Conservation (phyloP, 2,113 vertebrate genomes). For the Trinectes maculatus region DNA sequence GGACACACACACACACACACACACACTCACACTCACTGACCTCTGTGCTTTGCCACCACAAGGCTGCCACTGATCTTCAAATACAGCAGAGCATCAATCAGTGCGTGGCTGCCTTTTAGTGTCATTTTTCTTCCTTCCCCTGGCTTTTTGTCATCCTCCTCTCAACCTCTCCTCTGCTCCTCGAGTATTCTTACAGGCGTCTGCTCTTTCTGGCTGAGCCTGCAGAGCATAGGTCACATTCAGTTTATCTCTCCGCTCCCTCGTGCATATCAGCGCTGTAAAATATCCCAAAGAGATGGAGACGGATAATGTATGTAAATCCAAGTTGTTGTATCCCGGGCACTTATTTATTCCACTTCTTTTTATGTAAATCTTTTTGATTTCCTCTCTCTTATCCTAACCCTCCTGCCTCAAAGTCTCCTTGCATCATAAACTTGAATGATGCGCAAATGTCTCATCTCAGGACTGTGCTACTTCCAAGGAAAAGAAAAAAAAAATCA, state of each 20-base stretch:
- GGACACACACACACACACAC: constrained; percentile 29
- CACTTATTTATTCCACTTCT: constrained; percentile 82
- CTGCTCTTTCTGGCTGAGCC: constrained; percentile 84
- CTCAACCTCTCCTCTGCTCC: constrained; percentile 78
- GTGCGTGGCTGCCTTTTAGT: constrained; percentile 88
- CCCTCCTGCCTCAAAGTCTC: constrained; percentile 64
- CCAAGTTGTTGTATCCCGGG: constrained; percentile 78
- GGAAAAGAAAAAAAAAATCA: constrained; percentile 13
- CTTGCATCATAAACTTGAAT: constrained; percentile 69
- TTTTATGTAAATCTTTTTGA: constrained; percentile 78
- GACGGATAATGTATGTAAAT: constrained; percentile 81
- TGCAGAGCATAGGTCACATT: constrained; percentile 82
- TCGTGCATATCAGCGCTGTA: constrained; percentile 70
- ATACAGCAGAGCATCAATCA: constrained; percentile 93
- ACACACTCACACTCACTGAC: constrained; percentile 78
- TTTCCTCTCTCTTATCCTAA: constrained; percentile 65
- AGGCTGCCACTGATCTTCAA: constrained; percentile 92
- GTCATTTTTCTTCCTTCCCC: constrained; percentile 85
- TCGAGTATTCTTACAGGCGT: constrained; percentile 89
- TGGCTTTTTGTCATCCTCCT: constrained; percentile 73
- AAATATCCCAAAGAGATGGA: constrained; percentile 80
- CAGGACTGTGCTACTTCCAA: constrained; percentile 45
- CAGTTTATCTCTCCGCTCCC: constrained; percentile 72
- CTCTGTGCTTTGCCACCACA: constrained; percentile 84
- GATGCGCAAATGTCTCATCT: constrained; percentile 66